phyloP scores from a whole-genome alignment of 2,113 vertebrate species.

The Odobenus rosmarus region DNA sequence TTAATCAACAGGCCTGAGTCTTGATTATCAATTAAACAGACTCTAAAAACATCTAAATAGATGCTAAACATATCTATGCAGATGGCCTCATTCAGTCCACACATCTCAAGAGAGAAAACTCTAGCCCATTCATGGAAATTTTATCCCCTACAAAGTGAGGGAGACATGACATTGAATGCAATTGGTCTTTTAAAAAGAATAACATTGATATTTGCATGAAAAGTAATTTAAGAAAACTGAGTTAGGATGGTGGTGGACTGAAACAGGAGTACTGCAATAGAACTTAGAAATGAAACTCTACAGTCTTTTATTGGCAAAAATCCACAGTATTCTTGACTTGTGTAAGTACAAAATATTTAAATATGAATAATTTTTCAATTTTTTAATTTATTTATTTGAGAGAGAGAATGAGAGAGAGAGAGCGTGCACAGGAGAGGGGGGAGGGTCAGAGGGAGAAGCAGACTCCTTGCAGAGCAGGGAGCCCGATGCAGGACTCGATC shows the following conservation, averaged over 20 bases:
- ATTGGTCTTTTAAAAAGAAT: conserved; percentile 31
- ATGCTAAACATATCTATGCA: conserved; percentile 77
- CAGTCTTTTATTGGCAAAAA: conserved; percentile 21
- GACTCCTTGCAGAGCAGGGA: too few relatives aligned
- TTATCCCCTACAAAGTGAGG: conserved; percentile 54
- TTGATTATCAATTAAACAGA: conserved; percentile 84
- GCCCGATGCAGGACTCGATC: too few relatives aligned
- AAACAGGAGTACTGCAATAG: not conserved
- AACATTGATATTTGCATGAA: not conserved
- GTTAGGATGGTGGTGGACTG: not conserved
- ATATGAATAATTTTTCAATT: too few relatives aligned
- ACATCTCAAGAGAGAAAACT: conserved; percentile 74
- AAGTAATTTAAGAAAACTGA: conserved; percentile 38
- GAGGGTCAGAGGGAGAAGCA: too few relatives aligned
- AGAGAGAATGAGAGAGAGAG: too few relatives aligned
- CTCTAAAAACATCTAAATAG: conserved; percentile 80
- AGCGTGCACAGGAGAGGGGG: too few relatives aligned
- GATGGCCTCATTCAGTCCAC: conserved; percentile 79
- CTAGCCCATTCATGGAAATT: conserved; percentile 69
- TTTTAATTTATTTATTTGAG: too few relatives aligned
- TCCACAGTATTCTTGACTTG: not conserved
- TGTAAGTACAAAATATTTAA: not conserved
- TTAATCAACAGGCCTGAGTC: conserved; percentile 76
- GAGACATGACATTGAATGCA: conserved; percentile 50
- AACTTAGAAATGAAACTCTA: conserved; percentile 35